A percentile compares a stretch with the other conserved stretches of the same genome.
Conservation (phyloP, 2,113 vertebrate genomes). For the Cervus canadensis region DNA sequence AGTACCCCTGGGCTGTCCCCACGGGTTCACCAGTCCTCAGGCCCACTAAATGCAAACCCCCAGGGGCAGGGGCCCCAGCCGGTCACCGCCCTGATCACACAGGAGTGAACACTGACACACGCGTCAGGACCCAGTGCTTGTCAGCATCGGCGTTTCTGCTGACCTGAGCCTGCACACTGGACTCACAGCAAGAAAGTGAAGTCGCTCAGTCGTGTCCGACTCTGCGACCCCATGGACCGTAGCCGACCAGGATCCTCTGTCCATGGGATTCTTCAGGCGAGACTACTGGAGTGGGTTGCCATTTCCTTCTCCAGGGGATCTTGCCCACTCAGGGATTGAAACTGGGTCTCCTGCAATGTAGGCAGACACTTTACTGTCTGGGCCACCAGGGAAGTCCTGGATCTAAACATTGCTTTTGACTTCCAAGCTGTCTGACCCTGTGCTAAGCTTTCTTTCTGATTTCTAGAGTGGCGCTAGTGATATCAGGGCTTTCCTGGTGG, state of each 20-base stretch:
- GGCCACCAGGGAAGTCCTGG: not conserved
- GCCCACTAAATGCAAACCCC: not conserved
- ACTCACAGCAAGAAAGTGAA: not conserved
- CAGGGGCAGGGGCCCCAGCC: too few relatives aligned
- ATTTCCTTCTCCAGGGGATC: not conserved
- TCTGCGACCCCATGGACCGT: not conserved
- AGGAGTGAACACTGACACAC: accelerated
- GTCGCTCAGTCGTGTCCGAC: accelerated
- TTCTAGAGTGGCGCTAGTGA: not conserved
- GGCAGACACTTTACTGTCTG: not conserved
- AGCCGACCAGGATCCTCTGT: not conserved
- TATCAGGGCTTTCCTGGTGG: not conserved
- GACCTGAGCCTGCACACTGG: accelerated
- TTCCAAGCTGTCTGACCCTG: not conserved
- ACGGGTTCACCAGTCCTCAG: not conserved
- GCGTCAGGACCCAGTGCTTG: accelerated
- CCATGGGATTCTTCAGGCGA: not conserved
- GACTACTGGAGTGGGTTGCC: not conserved
- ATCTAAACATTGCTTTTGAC: not conserved
- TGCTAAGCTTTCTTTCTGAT: not conserved
- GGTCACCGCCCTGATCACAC: accelerated
- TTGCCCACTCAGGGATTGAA: not conserved
- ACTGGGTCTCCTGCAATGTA: not conserved
- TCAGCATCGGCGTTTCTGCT: not conserved
- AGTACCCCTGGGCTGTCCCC: not conserved